Base-by-base conservation (phyloP, 2,888 invertebrate genomes). In the Drosophila pseudotalamancana region DNA sequence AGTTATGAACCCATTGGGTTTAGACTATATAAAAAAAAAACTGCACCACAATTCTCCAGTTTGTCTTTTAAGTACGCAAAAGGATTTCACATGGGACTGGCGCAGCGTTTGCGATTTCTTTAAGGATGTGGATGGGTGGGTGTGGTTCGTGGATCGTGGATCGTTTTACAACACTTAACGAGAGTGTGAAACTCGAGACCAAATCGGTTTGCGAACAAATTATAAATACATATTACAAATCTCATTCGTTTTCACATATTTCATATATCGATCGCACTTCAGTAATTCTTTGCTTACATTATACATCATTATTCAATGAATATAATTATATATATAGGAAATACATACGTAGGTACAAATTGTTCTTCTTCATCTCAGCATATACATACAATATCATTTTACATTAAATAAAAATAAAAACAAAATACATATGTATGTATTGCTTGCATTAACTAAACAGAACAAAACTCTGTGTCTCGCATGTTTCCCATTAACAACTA, bases 1-100 rank as follows among this genome's bases (percentile, higher is more conserved):
- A 84, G 77, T 80, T 84, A 89, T 90, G 90, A 91, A 91, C 91
- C 91, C 91, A 91, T 91, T 91, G 91, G 91, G 91, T 90, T 91
- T 91, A 91, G 88, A 85, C 85, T 88, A 89, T n/a, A n/a, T n/a
- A n/a, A n/a, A n/a, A n/a, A n/a, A n/a, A n/a, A 69, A 74, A 61
- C 61, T 61, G 60, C 77, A 72, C 71, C 76, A 74, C 72, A 25
- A 29, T 25, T 37, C 27, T 40, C 35, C 54, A 48, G 32, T 21
- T 42, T 50, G 79, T 62, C 70, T 77, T 43, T 43, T 81, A 82
- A 87, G 85, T 87, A 81, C 85, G 62, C 67, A 43, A 61, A 73
- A 65, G 50, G 56, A 49, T 40, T 31, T 21, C 40, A 45, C 39
- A 21, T 42, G n/a, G n/a, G 35, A 31, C 31, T 27, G 49, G 34